Percentiles rank a stretch among this genome's conserved stretches.
Evolutionary conservation across 2,888 invertebrate genomes (phyloP).

Genomic region (Parasteatoda lunata): DNA sequence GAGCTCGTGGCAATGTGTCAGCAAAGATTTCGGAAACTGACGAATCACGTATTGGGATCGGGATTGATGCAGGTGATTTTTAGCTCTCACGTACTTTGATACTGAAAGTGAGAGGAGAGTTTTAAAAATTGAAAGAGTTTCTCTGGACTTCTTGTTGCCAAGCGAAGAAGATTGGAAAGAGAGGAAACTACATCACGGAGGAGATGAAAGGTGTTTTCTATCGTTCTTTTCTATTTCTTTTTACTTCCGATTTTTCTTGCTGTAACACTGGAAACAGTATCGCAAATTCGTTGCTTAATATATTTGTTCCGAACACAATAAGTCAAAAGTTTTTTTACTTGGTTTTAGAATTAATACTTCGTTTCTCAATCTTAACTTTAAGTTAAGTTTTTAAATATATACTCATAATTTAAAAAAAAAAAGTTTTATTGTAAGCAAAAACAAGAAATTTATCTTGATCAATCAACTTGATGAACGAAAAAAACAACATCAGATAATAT

Average conservation of each 20-base stretch:
- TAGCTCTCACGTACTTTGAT: slow-evolving; percentile 43
- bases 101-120: slow-evolving; percentile 36
- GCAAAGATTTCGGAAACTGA: slow-evolving; percentile 29
- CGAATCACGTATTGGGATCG: slow-evolving; percentile 54
- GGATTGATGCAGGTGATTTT: slow-evolving; percentile 53
- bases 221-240: slow-evolving; percentile 14
- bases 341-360: too few species aligned
- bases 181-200: slow-evolving; percentile 54
- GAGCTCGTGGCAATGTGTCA: slow-evolving; percentile 25
- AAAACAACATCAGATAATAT: too few species aligned
- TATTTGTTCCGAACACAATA: too few species aligned
- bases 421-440: too few species aligned
- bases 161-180: slow-evolving; percentile 21
- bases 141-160: slow-evolving; percentile 52
- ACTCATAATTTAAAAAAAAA: too few species aligned
- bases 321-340: too few species aligned
- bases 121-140: slow-evolving; percentile 63
- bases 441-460: too few species aligned
- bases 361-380: too few species aligned
- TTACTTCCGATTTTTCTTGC: background rate
- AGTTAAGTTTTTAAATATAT: too few species aligned
- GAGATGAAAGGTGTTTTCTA: slow-evolving; percentile 27
- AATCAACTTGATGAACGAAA: too few species aligned
- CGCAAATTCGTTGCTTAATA: slow-evolving; percentile 33
- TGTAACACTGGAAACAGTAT: slow-evolving; percentile 13